Evolutionary conservation across 2,888 invertebrate species (phyloP).

Genomic region (Drosophila putrida): DNA sequence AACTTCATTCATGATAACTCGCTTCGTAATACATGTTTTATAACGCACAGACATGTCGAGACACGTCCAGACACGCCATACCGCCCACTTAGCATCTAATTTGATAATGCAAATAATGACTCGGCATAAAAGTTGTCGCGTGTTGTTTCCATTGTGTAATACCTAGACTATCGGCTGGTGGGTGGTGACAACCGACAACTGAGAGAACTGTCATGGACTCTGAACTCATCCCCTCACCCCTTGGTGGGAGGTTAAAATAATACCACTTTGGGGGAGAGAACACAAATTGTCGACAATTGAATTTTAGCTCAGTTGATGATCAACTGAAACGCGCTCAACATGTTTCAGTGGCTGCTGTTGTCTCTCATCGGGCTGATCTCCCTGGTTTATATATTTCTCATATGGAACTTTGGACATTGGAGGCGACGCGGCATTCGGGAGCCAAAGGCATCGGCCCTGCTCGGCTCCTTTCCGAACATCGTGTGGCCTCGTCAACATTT

Average conservation of each 20-base stretch:
- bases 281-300: slow-evolving; percentile 26
- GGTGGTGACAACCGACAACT: neutral
- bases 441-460: slow-evolving; percentile 79
- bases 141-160: slow-evolving; percentile 16
- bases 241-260: neutral
- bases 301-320: slow-evolving; percentile 31
- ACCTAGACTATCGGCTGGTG: neutral
- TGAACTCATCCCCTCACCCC: neutral
- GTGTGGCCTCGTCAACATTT: slow-evolving; percentile 80
- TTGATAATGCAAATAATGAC: slow-evolving; percentile 26
- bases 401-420: slow-evolving; percentile 85
- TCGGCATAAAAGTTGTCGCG: slow-evolving; percentile 26
- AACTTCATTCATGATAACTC: neutral
- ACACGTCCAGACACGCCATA: slow-evolving; percentile 6
- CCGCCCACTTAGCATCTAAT: slow-evolving; percentile 39
- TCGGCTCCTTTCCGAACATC: slow-evolving; percentile 84
- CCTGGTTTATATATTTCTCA: slow-evolving; percentile 73
- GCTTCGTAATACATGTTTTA: neutral
- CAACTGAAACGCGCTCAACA: slow-evolving; percentile 15
- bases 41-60: neutral
- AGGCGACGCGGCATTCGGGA: slow-evolving; percentile 82
- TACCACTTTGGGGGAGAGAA: neutral
- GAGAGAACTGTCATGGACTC: neutral
- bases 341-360: slow-evolving; percentile 47
- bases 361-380: slow-evolving; percentile 11